Conservation (phyloP, 2,888 invertebrate genomes). For the Timandra comae region DNA sequence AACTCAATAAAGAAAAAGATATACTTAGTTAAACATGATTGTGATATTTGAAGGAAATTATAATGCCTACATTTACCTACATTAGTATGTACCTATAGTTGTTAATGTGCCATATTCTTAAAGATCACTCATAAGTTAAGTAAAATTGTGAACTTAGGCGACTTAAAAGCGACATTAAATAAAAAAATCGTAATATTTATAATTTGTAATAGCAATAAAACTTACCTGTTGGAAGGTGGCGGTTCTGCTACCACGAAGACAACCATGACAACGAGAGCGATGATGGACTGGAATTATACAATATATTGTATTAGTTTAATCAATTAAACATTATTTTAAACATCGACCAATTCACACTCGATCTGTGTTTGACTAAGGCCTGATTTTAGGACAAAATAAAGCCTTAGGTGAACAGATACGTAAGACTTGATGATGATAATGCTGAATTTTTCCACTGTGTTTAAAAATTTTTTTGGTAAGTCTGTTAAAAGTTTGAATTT, state of each 20-base stretch:
- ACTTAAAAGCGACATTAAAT: neutral
- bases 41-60: too few species aligned
- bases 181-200: neutral
- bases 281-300: slow-evolving; percentile 37
- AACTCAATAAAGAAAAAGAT: too few species aligned
- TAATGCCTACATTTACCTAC: too few species aligned
- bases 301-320: too few species aligned
- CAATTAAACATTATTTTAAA: too few species aligned
- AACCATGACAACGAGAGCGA: slow-evolving; percentile 31
- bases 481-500: too few species aligned
- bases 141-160: neutral
- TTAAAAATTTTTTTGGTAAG: neutral
- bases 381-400: too few species aligned
- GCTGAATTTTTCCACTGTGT: neutral
- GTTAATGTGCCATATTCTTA: neutral
- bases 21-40: too few species aligned
- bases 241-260: slow-evolving; percentile 45
- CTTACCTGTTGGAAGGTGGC: slow-evolving; percentile 57
- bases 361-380: too few species aligned
- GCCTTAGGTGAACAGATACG: neutral
- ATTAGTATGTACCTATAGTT: too few species aligned
- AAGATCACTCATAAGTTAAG: neutral
- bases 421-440: neutral
- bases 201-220: neutral
- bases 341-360: too few species aligned